These are phyloP conservation scores for Lamellibrachia satsuma DNA, from an alignment of 2,888 invertebrate species.

Conservation along the genomic window DNA sequence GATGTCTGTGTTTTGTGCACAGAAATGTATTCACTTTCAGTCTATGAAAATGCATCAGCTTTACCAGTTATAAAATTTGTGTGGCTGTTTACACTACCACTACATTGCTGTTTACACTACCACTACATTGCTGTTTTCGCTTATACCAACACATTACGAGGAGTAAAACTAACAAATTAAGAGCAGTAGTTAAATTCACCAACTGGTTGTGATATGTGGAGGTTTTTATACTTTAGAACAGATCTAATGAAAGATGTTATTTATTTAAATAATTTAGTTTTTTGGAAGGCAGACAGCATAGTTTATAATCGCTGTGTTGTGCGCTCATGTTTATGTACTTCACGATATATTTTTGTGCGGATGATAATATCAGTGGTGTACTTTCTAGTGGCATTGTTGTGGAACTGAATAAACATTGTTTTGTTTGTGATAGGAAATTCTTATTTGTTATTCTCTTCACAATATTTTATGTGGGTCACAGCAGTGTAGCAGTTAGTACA, in stretches of 20 bases:
- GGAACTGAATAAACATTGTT: conserved; percentile 5
- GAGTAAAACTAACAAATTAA: not conserved
- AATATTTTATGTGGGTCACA: no score
- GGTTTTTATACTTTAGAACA: not conserved
- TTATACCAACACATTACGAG: not conserved
- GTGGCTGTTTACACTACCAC: not conserved
- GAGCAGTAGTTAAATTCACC: not conserved
- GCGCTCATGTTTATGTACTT: not conserved
- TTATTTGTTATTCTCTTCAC: not conserved
- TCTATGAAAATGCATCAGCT: no score
- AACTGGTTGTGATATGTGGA: not conserved
- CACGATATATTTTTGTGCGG: not conserved
- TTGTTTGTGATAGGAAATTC: not conserved
- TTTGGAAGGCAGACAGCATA: not conserved
- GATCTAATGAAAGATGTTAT: not conserved
- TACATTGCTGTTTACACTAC: no score
- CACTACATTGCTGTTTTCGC: not conserved
- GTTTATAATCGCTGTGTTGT: not conserved
- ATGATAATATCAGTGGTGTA: not conserved
- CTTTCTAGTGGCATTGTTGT: not conserved
- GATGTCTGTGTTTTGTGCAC: no score
- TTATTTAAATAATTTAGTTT: not conserved
- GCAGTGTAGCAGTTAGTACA: no score
- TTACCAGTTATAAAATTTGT: not conserved
- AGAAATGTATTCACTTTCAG: no score